Base-by-base conservation (phyloP, 92 coral and sea anemone species). In the Parazoanthus darwini region DNA sequence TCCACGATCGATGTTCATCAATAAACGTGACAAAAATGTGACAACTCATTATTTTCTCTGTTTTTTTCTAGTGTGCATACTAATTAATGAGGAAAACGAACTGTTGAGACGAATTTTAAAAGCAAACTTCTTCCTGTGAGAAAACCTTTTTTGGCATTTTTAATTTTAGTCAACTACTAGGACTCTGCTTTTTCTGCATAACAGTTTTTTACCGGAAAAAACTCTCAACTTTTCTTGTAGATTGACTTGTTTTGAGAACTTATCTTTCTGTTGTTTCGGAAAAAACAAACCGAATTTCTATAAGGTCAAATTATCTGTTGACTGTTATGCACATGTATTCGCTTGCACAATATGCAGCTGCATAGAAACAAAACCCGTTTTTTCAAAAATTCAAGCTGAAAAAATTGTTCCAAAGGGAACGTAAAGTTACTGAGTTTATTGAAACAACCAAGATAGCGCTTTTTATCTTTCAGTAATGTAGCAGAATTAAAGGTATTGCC, bases 401-500 rank as follows among this genome's bases (percentile, higher is more conserved):
- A 67, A 67, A 39, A 0, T 38, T 67, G 26, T 0, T 48, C 9
- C 80, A 6, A 48, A 48, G 48, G 7, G 11, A 68, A 44, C 9
- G 16, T 37, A 71, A 71, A 71, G 20, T 44, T 35, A 11, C 25
- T 6, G 58, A 23, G 51, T 33, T 71, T 4, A 46, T 71, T 84
- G 26, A 37, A 26, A 11, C 39, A 79, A 3, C 79, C 26, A 76
- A 76, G 29, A 35, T 76, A 37, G 79, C 51, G 26, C 70, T 22
- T 73, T 33, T 73, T 73, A 77, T 77, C 50, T 38, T 16, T 22
- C 8, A 39, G 74, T 66, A 81, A 38, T 50, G 56, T 70, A 20
- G 87, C 77, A 35, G 67, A 83, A 44, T 38, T 70, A 83, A 44
- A 67, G 74, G 33, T 59, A n/a, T n/a, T 39, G 85, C 67, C 39